Evolutionary conservation across 2,113 vertebrate species (phyloP).

Genomic region (Embiotoca jacksoni): DNA sequence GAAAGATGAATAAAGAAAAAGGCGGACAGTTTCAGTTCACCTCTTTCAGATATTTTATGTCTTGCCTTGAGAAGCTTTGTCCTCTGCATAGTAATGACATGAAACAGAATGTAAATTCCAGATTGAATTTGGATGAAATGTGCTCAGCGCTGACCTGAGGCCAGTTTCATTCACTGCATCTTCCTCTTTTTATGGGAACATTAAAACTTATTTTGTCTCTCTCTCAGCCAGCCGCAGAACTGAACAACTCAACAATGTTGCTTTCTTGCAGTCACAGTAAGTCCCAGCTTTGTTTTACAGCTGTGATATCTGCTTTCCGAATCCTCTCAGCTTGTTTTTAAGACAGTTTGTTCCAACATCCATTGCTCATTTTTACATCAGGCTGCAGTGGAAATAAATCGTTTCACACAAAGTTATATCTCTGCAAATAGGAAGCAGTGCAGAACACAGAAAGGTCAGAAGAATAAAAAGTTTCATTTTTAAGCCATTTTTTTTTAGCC

Average conservation of each 20-base stretch:
- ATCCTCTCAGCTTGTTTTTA: constrained; percentile 44
- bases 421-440: neutral
- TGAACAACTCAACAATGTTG: neutral
- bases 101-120: constrained; percentile 36
- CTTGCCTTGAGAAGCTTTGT: constrained; percentile 22
- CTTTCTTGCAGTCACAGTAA: too few relatives aligned
- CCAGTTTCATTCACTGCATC: constrained; percentile 40
- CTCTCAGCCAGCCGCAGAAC: neutral
- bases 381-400: constrained; percentile 12
- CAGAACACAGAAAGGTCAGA: constrained; percentile 10
- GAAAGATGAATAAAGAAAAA: neutral
- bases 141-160: constrained; percentile 50
- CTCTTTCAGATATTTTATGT: constrained; percentile 11
- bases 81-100: constrained; percentile 34
- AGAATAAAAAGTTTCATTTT: constrained; percentile 11
- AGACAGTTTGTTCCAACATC: constrained; percentile 19
- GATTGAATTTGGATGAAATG: constrained; percentile 52
- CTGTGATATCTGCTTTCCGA: constrained; percentile 28
- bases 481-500: neutral
- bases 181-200: constrained; percentile 42
- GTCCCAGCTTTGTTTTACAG: constrained; percentile 23
- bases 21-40: neutral
- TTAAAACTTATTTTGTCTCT: constrained; percentile 40
- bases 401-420: neutral
- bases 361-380: constrained; percentile 45